phyloP scores from a whole-genome alignment of 2,888 invertebrate species.

The Calameuta pallipes region DNA sequence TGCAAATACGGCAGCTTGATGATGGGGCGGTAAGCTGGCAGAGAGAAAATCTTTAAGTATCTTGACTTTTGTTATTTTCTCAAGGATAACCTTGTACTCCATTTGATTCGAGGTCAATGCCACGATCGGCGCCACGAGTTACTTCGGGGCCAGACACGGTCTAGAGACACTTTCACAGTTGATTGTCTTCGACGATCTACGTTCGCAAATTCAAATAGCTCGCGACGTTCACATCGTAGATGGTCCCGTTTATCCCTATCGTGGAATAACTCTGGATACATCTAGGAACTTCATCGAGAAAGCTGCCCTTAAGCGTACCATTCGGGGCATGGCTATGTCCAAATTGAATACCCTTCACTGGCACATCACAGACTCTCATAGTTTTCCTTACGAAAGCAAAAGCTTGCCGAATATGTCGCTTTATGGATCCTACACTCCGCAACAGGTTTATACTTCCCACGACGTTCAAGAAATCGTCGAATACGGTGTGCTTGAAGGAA shows the following conservation, averaged over 20 bases:
- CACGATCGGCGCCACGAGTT: slow-evolving; percentile 70
- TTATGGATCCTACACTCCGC: slow-evolving; percentile 83
- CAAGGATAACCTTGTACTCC: not conserved
- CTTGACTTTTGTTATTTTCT: not conserved
- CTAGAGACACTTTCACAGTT: slow-evolving; percentile 77
- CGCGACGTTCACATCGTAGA: slow-evolving; percentile 76
- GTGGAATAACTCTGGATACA: slow-evolving; percentile 91
- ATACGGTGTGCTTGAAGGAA: slow-evolving; percentile 80
- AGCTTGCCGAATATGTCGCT: slow-evolving; percentile 78
- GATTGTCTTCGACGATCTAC: slow-evolving; percentile 75
- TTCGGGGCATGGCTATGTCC: slow-evolving; percentile 91
- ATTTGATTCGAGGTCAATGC: slow-evolving; percentile 63
- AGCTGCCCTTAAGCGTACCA: slow-evolving; percentile 77
- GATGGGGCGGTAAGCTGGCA: slow-evolving; percentile 64
- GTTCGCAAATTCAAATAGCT: slow-evolving; percentile 72
- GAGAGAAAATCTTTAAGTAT: not conserved
- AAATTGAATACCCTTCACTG: slow-evolving; percentile 96
- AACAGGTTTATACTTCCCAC: slow-evolving; percentile 71
- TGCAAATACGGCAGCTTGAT: slow-evolving; percentile 64
- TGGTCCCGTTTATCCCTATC: slow-evolving; percentile 85
- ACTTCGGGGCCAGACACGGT: slow-evolving; percentile 77
- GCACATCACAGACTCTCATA: slow-evolving; percentile 94
- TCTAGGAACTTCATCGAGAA: slow-evolving; percentile 87
- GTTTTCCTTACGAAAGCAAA: slow-evolving; percentile 87
- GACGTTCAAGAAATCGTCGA: slow-evolving; percentile 71